A percentile compares a stretch with the other conserved stretches of the same genome.
Evolutionary conservation across 2,797 vertebrate species (phyloP).

Genomic region (Bradypus variegatus): DNA sequence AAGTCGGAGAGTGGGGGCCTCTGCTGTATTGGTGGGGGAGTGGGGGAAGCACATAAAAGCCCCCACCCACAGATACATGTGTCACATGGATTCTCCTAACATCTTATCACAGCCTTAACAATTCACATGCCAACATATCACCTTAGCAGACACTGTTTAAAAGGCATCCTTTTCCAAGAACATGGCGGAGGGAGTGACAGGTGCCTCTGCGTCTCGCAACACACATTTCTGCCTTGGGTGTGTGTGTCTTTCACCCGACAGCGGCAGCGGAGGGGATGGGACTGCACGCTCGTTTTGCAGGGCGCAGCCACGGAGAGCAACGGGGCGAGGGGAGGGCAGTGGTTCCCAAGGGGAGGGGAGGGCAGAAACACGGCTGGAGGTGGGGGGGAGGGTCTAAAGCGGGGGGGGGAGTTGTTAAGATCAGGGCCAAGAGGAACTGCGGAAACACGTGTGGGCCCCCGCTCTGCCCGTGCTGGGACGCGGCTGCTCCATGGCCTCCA

Average conservation of each 20-base stretch:
- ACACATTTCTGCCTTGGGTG: too few relatives aligned
- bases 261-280: too few relatives aligned
- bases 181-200: too few relatives aligned
- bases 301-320: background rate
- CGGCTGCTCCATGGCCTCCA: too few relatives aligned
- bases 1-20: background rate
- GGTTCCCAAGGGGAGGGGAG: too few relatives aligned
- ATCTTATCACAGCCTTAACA: background rate
- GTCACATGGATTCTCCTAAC: too few relatives aligned
- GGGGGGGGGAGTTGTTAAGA: too few relatives aligned
- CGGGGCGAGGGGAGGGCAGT: background rate
- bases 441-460: background rate
- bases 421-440: too few relatives aligned
- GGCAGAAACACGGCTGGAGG: background rate
- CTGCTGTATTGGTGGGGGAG: background rate
- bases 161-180: background rate
- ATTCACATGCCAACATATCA: fast-evolving
- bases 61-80: background rate
- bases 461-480: too few relatives aligned
- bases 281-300: background rate
- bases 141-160: background rate
- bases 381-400: too few relatives aligned
- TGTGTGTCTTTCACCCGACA: too few relatives aligned
- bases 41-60: background rate
- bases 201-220: background rate